Evolutionary conservation across 2,888 invertebrate species (phyloP).

Genomic region (Drosophila lutescens): DNA sequence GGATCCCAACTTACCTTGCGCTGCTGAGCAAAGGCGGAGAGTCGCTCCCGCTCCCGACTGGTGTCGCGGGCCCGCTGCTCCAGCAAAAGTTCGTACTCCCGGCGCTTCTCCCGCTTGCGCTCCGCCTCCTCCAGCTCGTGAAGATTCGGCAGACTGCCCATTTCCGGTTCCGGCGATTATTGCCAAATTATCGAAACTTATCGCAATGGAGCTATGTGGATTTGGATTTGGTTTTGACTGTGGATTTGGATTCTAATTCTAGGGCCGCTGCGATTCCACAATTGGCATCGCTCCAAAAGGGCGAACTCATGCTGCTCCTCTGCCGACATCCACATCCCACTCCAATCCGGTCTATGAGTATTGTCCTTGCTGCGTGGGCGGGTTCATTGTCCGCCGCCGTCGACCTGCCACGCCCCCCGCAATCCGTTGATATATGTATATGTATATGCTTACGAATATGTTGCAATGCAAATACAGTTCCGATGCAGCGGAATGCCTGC

Average conservation of each 20-base stretch:
- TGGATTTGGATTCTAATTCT: conserved; percentile 2
- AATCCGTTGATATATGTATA: not conserved
- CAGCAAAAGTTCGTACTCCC: conserved; percentile 79
- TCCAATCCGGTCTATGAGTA: conserved; percentile 11
- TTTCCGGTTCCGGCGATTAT: conserved; percentile 62
- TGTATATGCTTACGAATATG: not conserved
- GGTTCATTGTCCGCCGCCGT: conserved; percentile 59
- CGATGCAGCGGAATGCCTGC: conserved; percentile 17
- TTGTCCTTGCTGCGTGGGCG: conserved; percentile 19
- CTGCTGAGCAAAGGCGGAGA: conserved; percentile 78
- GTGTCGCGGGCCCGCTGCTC: conserved; percentile 81
- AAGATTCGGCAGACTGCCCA: conserved; percentile 89
- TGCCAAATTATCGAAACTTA: conserved; percentile 2
- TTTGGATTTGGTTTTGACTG: not conserved
- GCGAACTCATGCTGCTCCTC: conserved; percentile 6
- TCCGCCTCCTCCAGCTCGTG: conserved; percentile 86
- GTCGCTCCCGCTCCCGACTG: conserved; percentile 80
- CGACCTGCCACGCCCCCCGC: conserved; percentile 18
- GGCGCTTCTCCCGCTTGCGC: conserved; percentile 82
- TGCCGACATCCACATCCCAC: conserved; percentile 11
- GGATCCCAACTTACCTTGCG: conserved; percentile 74
- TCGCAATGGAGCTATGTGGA: not conserved
- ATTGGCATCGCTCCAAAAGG: conserved; percentile 8
- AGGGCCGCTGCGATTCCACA: conserved; percentile 7
- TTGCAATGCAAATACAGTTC: not conserved